A percentile compares a stretch with the other conserved stretches of the same genome.
phyloP scores from a whole-genome alignment of 2,113 vertebrate species.

The Isurus oxyrinchus region DNA sequence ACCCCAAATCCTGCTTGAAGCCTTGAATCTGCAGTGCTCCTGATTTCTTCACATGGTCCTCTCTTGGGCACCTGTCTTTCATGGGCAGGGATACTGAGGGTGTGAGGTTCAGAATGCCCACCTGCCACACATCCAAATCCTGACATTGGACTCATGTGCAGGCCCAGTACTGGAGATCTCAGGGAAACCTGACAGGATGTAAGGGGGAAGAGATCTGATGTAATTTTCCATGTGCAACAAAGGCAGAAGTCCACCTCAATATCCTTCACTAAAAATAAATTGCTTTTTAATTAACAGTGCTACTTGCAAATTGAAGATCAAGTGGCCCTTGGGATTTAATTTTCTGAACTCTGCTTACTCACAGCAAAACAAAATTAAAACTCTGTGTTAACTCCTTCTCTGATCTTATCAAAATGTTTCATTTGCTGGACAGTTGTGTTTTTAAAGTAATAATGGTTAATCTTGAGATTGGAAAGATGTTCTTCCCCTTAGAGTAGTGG shows the following conservation, averaged over 20 bases:
- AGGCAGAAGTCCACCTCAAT: not conserved
- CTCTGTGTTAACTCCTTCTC: not conserved
- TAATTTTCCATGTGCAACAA: not conserved
- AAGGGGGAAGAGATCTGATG: not conserved
- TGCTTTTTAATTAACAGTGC: not conserved
- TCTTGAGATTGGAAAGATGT: not conserved
- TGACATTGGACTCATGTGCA: not conserved
- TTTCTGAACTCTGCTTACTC: not conserved
- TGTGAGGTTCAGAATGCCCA: not conserved
- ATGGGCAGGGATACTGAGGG: not conserved
- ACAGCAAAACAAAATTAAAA: not conserved
- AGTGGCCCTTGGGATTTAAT: not conserved
- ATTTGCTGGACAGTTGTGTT: not conserved
- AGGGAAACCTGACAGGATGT: not conserved
- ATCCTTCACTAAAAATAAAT: not conserved
- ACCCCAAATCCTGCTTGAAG: not conserved
- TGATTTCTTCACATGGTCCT: not conserved
- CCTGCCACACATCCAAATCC: not conserved
- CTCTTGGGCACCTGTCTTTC: too few relatives aligned
- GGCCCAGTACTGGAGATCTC: not conserved
- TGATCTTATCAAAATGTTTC: not conserved
- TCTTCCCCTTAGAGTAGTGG: not conserved
- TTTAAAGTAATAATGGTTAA: not conserved
- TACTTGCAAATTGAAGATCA: not conserved
- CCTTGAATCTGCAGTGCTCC: not conserved